Conservation (phyloP, 2,888 invertebrate species). For the Leucoma salicis region DNA sequence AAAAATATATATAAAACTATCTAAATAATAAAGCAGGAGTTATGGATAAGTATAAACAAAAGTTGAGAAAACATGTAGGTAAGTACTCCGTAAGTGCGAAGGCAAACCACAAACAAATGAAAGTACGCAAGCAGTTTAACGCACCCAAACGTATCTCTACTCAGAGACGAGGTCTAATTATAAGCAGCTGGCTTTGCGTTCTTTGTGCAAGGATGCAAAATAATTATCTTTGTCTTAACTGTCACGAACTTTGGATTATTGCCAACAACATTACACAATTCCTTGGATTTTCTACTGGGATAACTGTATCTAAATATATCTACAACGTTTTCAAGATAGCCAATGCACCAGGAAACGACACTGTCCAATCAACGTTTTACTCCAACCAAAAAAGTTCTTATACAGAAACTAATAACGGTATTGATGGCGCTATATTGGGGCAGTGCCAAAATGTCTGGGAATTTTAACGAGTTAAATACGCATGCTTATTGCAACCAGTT, state of each 20-base stretch:
- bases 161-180: constrained; percentile 18
- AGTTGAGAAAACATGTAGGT: too few relatives aligned
- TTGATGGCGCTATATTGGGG: constrained; percentile 41
- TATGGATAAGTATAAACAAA: too few relatives aligned
- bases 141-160: constrained; percentile 4
- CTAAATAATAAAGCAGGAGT: too few relatives aligned
- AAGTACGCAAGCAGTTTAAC: constrained; percentile 7
- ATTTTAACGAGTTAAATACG: constrained; percentile 43
- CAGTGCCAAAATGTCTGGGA: constrained; percentile 52
- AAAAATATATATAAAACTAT: too few relatives aligned
- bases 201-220: constrained; percentile 21
- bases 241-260: constrained; percentile 23
- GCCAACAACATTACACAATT: constrained; percentile 25
- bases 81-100: too few relatives aligned
- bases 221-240: constrained; percentile 33
- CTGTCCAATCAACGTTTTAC: constrained; percentile 16
- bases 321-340: constrained; percentile 29
- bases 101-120: too few relatives aligned
- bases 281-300: constrained; percentile 5
- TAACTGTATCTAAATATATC: constrained; percentile 36
- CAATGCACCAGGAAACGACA: constrained; percentile 17
- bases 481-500: constrained; percentile 21
- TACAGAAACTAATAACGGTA: constrained; percentile 25
- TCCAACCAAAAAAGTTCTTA: constrained; percentile 18
- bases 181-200: constrained; percentile 10